phyloP scores from a whole-genome alignment of 2,113 vertebrate species.

The Eurypyga helias region DNA sequence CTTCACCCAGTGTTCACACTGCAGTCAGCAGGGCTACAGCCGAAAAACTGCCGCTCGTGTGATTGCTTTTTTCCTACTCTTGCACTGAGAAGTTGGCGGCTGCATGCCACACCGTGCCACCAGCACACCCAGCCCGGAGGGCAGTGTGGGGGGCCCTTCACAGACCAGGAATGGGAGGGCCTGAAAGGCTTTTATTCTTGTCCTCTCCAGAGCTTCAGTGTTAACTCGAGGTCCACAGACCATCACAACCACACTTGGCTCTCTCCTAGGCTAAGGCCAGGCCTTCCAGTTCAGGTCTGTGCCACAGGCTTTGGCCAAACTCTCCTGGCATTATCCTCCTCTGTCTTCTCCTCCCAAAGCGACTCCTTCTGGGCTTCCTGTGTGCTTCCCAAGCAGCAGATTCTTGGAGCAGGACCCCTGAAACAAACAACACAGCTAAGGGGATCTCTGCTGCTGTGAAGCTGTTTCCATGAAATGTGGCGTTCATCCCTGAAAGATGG shows the following conservation, averaged over 20 bases:
- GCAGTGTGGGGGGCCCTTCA: background rate
- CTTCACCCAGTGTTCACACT: rapidly evolving
- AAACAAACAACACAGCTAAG: background rate
- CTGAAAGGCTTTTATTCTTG: background rate
- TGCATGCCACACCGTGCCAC: background rate
- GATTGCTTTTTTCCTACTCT: background rate
- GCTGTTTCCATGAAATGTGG: background rate
- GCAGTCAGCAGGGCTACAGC: background rate
- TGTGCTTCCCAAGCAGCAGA: background rate
- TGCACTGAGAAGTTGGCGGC: background rate
- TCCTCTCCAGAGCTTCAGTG: background rate
- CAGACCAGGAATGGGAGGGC: background rate
- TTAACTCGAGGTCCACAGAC: background rate
- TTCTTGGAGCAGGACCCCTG: background rate
- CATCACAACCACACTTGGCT: background rate
- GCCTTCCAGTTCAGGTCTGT: background rate
- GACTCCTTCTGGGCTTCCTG: background rate
- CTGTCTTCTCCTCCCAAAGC: background rate
- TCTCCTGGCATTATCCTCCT: background rate
- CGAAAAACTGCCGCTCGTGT: background rate
- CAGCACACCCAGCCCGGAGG: background rate
- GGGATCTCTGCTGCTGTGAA: background rate
- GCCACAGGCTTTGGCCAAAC: background rate
- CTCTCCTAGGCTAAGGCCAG: background rate
- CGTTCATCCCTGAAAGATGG: background rate